Percentiles rank a stretch among this genome's conserved stretches.
Conservation (phyloP, 2,113 vertebrate genomes). For the Ivindomyrus marchei region DNA sequence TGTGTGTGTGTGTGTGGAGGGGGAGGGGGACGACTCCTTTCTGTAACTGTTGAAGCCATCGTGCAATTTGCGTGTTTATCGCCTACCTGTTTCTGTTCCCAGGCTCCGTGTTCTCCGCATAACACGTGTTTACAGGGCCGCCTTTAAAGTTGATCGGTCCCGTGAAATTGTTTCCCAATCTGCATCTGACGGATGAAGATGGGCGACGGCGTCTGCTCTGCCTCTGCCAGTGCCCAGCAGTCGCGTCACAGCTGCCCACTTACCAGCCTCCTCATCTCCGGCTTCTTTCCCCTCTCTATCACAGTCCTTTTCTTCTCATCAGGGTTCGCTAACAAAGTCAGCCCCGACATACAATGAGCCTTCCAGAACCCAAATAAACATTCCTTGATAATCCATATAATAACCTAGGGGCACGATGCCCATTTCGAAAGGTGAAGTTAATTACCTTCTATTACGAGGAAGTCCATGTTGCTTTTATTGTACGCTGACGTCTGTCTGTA, state of each 20-base stretch:
- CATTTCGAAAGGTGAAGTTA: not conserved
- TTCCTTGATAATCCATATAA: slow-evolving; percentile 13
- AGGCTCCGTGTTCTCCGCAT: not conserved
- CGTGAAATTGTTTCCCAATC: not conserved
- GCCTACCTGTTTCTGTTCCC: not conserved
- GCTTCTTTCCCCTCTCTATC: not conserved
- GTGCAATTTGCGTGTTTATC: not conserved
- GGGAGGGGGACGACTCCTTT: not conserved
- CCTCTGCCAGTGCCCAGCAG: not conserved
- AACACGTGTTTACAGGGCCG: not conserved
- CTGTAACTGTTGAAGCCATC: not conserved
- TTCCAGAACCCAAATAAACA: not conserved
- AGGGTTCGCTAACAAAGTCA: not conserved
- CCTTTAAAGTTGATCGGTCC: not conserved
- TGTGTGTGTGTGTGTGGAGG: no score
- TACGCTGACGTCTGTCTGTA: no score
- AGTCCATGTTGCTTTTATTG: not conserved
- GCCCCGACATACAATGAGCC: not conserved
- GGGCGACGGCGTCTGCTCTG: not conserved
- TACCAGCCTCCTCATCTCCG: not conserved
- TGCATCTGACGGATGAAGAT: not conserved
- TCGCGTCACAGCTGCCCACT: not conserved
- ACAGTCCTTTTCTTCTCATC: not conserved
- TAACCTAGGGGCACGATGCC: not conserved
- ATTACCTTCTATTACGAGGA: not conserved